phyloP scores from a whole-genome alignment of 2,888 invertebrate species.

The Caenorhabditis sp. region DNA sequence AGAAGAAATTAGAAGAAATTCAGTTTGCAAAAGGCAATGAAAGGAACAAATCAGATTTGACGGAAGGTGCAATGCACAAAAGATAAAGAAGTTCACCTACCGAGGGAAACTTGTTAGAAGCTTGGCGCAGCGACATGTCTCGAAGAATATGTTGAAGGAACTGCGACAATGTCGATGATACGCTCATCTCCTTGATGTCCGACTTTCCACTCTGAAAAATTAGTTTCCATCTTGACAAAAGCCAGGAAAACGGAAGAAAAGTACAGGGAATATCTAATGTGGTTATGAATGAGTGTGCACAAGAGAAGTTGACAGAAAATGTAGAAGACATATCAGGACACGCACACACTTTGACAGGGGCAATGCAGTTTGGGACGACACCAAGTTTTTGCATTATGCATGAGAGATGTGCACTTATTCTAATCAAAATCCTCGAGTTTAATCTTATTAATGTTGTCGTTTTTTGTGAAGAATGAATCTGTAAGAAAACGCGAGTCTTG shows the following conservation, averaged over 20 bases:
- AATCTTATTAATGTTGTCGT: slow-evolving; percentile 46
- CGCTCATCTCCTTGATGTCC: slow-evolving; percentile 37
- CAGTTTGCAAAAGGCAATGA: too few relatives aligned
- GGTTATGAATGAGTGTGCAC: slow-evolving; percentile 19
- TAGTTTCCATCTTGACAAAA: slow-evolving; percentile 22
- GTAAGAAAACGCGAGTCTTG: slow-evolving; percentile 25
- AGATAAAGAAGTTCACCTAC: slow-evolving; percentile 32
- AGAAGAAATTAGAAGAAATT: background rate
- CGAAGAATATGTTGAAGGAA: slow-evolving; percentile 54
- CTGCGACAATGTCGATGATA: slow-evolving; percentile 56
- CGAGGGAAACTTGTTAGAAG: slow-evolving; percentile 58
- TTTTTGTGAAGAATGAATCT: background rate
- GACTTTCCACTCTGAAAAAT: slow-evolving; percentile 32
- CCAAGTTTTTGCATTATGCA: slow-evolving; percentile 64
- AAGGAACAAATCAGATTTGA: background rate
- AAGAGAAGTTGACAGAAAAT: slow-evolving; percentile 2
- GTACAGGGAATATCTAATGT: slow-evolving; percentile 35
- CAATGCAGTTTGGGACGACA: slow-evolving; percentile 8
- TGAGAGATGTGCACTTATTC: slow-evolving; percentile 65
- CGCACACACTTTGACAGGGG: slow-evolving; percentile 27
- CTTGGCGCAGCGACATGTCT: slow-evolving; percentile 59
- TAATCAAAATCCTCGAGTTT: slow-evolving; percentile 60
- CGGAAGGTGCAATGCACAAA: background rate
- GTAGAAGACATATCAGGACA: too few relatives aligned
- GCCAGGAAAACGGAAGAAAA: slow-evolving; percentile 9